A percentile compares a stretch with the other conserved stretches of the same genome.
Conservation (phyloP, 2,113 vertebrate species). For the Chaetura pelagica region DNA sequence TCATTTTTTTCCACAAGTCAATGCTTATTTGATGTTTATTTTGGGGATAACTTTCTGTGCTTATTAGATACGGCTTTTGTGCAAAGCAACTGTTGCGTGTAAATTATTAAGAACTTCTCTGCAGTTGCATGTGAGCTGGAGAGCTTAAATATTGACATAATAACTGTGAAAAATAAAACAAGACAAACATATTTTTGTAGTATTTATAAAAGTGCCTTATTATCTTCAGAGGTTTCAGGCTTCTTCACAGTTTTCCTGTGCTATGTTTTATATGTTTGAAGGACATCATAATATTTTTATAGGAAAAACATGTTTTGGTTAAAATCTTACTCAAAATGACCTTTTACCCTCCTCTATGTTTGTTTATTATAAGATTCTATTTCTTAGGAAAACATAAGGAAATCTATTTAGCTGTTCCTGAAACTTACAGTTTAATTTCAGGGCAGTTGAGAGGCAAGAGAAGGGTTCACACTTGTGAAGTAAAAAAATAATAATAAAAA, state of each 20-base stretch:
- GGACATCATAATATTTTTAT: slow-evolving; percentile 72
- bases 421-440: slow-evolving; percentile 50
- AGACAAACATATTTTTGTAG: slow-evolving; percentile 21
- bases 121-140: not conserved
- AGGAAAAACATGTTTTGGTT: slow-evolving; percentile 69
- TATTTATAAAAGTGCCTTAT: slow-evolving; percentile 37
- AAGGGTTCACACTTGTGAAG: slow-evolving; percentile 26
- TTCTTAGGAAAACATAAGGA: slow-evolving; percentile 66
- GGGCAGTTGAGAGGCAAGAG: slow-evolving; percentile 13
- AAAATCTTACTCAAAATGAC: slow-evolving; percentile 62
- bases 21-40: not conserved
- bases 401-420: slow-evolving; percentile 68
- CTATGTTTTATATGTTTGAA: slow-evolving; percentile 62
- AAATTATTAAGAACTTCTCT: not conserved
- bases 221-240: slow-evolving; percentile 1
- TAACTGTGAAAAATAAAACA: slow-evolving; percentile 30
- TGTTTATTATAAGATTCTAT: slow-evolving; percentile 66
- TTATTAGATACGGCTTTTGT: not conserved
- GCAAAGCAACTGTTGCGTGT: not conserved
- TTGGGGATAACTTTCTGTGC: not conserved
- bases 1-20: not conserved
- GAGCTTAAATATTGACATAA: slow-evolving; percentile 27
- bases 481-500: slow-evolving; percentile 11
- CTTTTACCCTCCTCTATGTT: slow-evolving; percentile 65
- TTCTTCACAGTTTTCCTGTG: slow-evolving; percentile 44